Base-by-base conservation (phyloP, 2,113 vertebrate genomes). In the Orientallactaga bullata region DNA sequence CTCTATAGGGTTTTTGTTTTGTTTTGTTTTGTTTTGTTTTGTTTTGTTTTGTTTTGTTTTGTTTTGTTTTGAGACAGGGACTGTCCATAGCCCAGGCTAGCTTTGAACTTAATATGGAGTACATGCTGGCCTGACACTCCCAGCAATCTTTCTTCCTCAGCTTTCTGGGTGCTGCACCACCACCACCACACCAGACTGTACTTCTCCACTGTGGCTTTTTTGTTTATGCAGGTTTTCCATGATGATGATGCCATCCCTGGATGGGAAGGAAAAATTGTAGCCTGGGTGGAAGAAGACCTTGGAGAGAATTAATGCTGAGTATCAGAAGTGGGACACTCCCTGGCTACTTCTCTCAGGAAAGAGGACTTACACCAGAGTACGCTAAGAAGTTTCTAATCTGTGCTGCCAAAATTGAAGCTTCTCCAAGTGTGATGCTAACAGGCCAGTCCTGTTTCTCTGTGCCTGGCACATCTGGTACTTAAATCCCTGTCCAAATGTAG, bases 191-290 rank as follows among this genome's bases (percentile, higher is more conserved):
- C 55, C 71, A 37, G 23, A 9, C 6, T 80, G 3, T 85, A 37
- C 32, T 89, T 92, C 83, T 88, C 87, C 82, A 86, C 5, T 78
- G 32, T 93, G 20, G 16, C 11, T 88, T 85, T 84, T 78, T 61
- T 80, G 26, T 85, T 61, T 47, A 69, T 32, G 23, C 94, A 99
- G 99, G 98, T 99, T 32, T 99, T 99, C 97, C 98, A 99, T 51
- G 99, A 99, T 90, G 99, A 99, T 69, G 99, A 99, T 37, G 97
- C 99, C 55, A 99, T 99, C 93, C 99, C 99, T 77, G 99, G 99
- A 84, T 99, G 99, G 99, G 99, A 99, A 96, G 99, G 99, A 32
- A 99, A 99, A 98, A 99, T 99, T 39, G 99, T 99, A 95, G 99
- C 99, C 68, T 99, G 99, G 99, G 98, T 99, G 72, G 99, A 99